Percentiles rank a stretch among this genome's conserved stretches.
Evolutionary conservation across 2,888 invertebrate species (phyloP).

Genomic region (Drosophila kuntzei): DNA sequence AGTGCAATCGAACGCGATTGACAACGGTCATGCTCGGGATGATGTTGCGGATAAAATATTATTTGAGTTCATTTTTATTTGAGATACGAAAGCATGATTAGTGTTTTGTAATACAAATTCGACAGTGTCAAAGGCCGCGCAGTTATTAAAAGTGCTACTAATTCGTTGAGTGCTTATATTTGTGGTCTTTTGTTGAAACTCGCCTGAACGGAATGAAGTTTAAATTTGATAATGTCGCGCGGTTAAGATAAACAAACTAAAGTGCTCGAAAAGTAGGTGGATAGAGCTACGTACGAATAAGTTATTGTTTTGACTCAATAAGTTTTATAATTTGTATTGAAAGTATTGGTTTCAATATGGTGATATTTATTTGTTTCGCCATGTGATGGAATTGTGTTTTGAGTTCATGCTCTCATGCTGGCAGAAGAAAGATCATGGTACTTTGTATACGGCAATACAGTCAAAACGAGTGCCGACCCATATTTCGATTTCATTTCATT

Average conservation of each 20-base stretch:
- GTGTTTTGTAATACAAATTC: slow-evolving; percentile 12
- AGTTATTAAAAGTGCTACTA: slow-evolving; percentile 9
- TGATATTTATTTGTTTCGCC: slow-evolving; percentile 34
- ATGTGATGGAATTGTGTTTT: slow-evolving; percentile 66
- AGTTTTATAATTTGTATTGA: slow-evolving; percentile 4
- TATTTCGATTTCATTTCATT: slow-evolving; percentile 75
- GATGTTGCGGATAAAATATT: slow-evolving; percentile 29
- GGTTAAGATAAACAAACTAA: slow-evolving; percentile 23
- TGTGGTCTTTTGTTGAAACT: not conserved
- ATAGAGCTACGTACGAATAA: slow-evolving; percentile 21
- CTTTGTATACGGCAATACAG: slow-evolving; percentile 50
- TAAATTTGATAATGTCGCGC: slow-evolving; percentile 32
- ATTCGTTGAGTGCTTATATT: slow-evolving; percentile 7
- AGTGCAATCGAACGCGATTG: slow-evolving; percentile 59
- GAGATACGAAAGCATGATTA: slow-evolving; percentile 29
- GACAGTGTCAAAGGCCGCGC: slow-evolving; percentile 21
- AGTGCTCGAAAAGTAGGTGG: slow-evolving; percentile 29
- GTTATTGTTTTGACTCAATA: not conserved
- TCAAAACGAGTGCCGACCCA: slow-evolving; percentile 62
- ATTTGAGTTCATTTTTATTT: slow-evolving; percentile 24
- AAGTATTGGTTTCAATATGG: slow-evolving; percentile 28
- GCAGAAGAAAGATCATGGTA: slow-evolving; percentile 51
- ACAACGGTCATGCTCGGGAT: slow-evolving; percentile 47
- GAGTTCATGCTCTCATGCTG: slow-evolving; percentile 60
- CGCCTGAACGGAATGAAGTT: slow-evolving; percentile 10